phyloP scores from a whole-genome alignment of 2,888 invertebrate genomes.

The Trichopria drosophilae region DNA sequence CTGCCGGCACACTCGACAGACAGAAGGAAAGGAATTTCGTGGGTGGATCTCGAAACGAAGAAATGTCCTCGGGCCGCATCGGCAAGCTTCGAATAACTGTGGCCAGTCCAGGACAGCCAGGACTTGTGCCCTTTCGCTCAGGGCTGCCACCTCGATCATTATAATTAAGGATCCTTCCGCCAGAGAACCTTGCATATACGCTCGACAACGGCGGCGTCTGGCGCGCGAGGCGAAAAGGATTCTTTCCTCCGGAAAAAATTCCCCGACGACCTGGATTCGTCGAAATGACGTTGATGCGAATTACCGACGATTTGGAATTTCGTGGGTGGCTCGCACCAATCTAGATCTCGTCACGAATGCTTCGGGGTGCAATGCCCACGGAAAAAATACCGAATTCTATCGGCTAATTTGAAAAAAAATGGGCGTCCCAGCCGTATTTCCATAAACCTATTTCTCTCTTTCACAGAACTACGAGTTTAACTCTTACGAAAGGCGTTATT shows the following conservation, averaged over 20 bases:
- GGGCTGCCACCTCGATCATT: constrained; percentile 41
- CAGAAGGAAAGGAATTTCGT: constrained; percentile 37
- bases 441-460: too few relatives aligned
- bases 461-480: too few relatives aligned
- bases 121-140: constrained; percentile 31
- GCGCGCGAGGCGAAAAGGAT: constrained; percentile 30
- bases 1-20: too few relatives aligned
- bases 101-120: constrained; percentile 25
- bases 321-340: constrained; percentile 53
- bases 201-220: constrained; percentile 25
- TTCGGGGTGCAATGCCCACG: too few relatives aligned
- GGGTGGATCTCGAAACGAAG: constrained; percentile 32
- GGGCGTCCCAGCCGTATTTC: too few relatives aligned
- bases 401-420: too few relatives aligned
- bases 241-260: constrained; percentile 30
- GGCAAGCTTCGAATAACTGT: constrained; percentile 12
- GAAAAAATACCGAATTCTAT: too few relatives aligned
- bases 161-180: constrained; percentile 44
- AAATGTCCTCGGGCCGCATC: constrained; percentile 37
- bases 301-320: constrained; percentile 42
- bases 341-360: too few relatives aligned
- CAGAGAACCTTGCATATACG: too few relatives aligned
- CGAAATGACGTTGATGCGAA: constrained; percentile 42
- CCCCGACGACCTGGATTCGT: constrained; percentile 37
- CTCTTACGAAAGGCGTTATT: too few relatives aligned